These are phyloP conservation scores for Alectura lathami DNA, from an alignment of 2,113 vertebrate species.

Conservation along the genomic window DNA sequence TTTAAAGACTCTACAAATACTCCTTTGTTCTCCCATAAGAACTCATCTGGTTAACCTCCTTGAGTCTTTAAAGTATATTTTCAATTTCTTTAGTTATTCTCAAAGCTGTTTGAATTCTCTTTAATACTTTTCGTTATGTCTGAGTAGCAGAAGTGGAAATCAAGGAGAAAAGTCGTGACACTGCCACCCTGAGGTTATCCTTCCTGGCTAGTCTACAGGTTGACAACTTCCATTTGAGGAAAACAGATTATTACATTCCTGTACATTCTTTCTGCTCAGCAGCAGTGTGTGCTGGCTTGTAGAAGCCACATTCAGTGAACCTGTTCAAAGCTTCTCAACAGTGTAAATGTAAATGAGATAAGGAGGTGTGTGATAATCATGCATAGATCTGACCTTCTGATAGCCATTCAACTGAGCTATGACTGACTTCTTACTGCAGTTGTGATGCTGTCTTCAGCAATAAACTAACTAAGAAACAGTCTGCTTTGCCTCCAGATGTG, in stretches of 20 bases:
- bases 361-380: not conserved
- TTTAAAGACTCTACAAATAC: not conserved
- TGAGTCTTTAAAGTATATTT: not conserved
- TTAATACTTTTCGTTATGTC: not conserved
- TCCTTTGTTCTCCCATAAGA: not conserved
- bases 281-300: not conserved
- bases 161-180: not conserved
- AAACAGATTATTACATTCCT: not conserved
- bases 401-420: not conserved
- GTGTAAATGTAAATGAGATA: not conserved
- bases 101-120: not conserved
- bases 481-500: not conserved
- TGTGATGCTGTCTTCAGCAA: not conserved
- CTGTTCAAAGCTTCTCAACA: not conserved
- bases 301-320: not conserved
- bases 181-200: not conserved
- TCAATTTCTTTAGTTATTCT: not conserved
- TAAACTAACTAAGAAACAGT: not conserved
- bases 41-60: not conserved
- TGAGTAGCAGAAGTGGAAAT: not conserved
- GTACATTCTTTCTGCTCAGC: not conserved
- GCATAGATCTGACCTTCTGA: not conserved
- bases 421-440: not conserved
- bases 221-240: not conserved
- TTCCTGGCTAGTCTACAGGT: not conserved